Conservation (phyloP, 2,888 invertebrate species). For the Stenchaetothrips biformis region DNA sequence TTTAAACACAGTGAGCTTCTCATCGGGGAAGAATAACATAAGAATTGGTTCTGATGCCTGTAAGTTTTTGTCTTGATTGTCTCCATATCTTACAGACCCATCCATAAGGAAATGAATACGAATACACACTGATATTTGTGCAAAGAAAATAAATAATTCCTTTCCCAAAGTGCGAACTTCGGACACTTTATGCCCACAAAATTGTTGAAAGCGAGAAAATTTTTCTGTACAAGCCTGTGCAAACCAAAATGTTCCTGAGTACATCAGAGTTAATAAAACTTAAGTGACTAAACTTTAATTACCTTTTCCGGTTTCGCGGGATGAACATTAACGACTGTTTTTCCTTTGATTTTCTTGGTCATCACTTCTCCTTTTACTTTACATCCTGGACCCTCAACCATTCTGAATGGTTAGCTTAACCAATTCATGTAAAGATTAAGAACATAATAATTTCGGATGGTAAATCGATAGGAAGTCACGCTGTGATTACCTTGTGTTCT, state of each 20-base stretch:
- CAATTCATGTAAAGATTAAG: too few species aligned
- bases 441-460: too few species aligned
- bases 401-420: not conserved
- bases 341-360: not conserved
- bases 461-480: too few species aligned
- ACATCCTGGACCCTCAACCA: constrained; percentile 8
- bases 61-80: not conserved
- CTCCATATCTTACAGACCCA: not conserved
- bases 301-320: not conserved
- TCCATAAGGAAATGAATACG: constrained; percentile 9
- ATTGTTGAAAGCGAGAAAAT: not conserved
- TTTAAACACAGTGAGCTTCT: not conserved
- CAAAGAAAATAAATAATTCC: not conserved
- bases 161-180: not conserved
- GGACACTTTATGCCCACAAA: not conserved
- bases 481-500: too few species aligned
- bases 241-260: not conserved
- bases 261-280: too few species aligned
- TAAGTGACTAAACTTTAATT: not conserved
- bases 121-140: not conserved
- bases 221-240: not conserved
- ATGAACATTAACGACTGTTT: not conserved
- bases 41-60: not conserved
- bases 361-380: not conserved
- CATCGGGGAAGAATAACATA: not conserved